Evolutionary conservation across 2,797 vertebrate species (phyloP), one percentile per base, ranked within the genome.

Genomic region (Sebastes kiyomatsui): DNA sequence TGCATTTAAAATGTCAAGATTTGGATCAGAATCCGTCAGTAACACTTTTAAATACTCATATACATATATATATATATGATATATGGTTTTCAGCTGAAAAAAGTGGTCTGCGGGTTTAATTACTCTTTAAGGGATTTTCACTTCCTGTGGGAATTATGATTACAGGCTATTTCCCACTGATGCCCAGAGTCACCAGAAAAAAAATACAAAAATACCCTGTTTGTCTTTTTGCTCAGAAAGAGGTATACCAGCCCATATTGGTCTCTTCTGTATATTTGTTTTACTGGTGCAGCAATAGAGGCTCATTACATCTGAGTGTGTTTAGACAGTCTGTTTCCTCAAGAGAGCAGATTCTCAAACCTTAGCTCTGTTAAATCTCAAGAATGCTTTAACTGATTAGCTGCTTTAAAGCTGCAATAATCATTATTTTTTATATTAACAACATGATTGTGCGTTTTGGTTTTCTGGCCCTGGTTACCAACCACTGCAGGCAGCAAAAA

Each of bases 181-280:
- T 66, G 69, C 66, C 4, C 64, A n/a, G 75, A 67, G 72, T 38
- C 35, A 30, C 79, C 7, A 18, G 42, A 18, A 64, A 28, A 33
- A 12, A 28, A 60, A 75, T 7, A 62, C 14, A 70, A 28, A 75
- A 77, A 83, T 56, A 59, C 64, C 30, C 49, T 3, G n/a, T 72
- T 71, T 80, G 52, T 77, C 25, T 46, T 32, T 59, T 58, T 46
- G 42, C 22, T 12, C 64, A 10, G 10, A 66, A 46, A 62, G 60
- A 64, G 18, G 7, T 54, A 25, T 2, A 35, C 22, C 28, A 52
- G 59, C 30, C 61, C 67, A n/a, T 20, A 58, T 4, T 23, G 27
- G 28, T 60, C 66, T 49, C 18, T 7, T 58, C n/a, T 78, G 65
- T 80, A 8, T 82, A 18, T 83, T 78, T 87, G 32, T 66, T 72